These are phyloP conservation scores for Hirtodrosophila confusa DNA, from an alignment of 2,888 invertebrate species.

Conservation along the genomic window DNA sequence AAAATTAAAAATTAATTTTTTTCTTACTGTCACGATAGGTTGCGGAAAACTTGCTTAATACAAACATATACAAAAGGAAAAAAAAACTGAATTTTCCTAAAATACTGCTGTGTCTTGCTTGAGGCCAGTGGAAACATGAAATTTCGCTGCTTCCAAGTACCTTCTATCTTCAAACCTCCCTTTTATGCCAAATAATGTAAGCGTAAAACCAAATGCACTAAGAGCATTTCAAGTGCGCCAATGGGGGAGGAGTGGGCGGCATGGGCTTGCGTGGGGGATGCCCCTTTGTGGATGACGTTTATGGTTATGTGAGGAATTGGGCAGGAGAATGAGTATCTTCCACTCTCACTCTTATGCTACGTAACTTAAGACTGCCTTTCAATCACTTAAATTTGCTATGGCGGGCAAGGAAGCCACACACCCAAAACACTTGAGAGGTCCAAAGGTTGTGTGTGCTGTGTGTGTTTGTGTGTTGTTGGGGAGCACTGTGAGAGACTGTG, in stretches of 20 bases:
- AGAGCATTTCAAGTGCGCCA: conserved; percentile 57
- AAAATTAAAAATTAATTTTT: no score
- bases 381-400: conserved; percentile 58
- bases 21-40: no score
- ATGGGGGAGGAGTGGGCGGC: conserved; percentile 9
- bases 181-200: conserved; percentile 55
- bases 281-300: conserved; percentile 30
- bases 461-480: conserved; percentile 3
- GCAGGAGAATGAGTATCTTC: conserved; percentile 3
- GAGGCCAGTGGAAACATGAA: conserved; percentile 25
- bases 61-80: no score
- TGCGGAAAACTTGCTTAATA: no score
- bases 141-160: conserved; percentile 14
- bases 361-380: conserved; percentile 50
- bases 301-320: conserved; percentile 32
- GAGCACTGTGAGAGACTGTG: background rate
- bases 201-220: conserved; percentile 64
- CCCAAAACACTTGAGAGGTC: conserved; percentile 49
- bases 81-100: no score
- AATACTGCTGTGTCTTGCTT: background rate
- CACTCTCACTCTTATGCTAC: conserved; percentile 1
- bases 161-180: conserved; percentile 21
- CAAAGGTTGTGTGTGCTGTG: conserved; percentile 36
- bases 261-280: conserved; percentile 4
- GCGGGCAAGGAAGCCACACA: conserved; percentile 19